phyloP scores from a whole-genome alignment of 2,113 vertebrate species.

The Xiphias gladius region DNA sequence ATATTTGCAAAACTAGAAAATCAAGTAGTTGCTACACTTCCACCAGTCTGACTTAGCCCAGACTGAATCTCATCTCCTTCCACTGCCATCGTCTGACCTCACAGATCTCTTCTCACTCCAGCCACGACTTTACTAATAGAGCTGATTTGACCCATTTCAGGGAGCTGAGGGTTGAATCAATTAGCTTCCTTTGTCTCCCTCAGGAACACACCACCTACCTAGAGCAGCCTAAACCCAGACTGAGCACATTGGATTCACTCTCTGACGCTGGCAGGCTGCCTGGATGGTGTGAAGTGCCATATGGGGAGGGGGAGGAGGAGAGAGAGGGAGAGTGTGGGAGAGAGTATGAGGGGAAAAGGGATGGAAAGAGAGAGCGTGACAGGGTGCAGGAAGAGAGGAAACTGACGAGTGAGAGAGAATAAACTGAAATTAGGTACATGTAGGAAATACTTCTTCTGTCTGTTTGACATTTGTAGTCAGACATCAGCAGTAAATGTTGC shows the following conservation, averaged over 20 bases:
- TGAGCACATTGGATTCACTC: constrained; percentile 71
- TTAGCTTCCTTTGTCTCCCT: constrained; percentile 64
- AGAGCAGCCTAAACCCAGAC: constrained; percentile 49
- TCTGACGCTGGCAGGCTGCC: constrained; percentile 64
- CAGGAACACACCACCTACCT: constrained; percentile 46
- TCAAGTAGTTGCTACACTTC: neutral
- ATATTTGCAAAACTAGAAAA: neutral
- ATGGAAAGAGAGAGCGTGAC: neutral
- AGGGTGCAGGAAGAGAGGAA: constrained; percentile 12
- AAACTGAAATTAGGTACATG: neutral
- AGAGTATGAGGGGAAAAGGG: neutral
- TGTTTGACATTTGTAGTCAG: neutral
- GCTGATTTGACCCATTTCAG: constrained; percentile 54
- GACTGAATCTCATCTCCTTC: constrained; percentile 12
- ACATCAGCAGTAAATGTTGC: neutral
- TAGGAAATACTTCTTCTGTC: neutral
- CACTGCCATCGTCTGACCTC: constrained; percentile 27
- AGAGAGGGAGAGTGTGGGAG: neutral
- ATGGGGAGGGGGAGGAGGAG: neutral
- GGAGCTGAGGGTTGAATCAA: constrained; percentile 64
- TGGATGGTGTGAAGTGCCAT: constrained; percentile 43
- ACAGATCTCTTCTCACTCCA: constrained; percentile 11
- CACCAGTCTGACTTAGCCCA: neutral
- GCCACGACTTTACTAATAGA: constrained; percentile 43
- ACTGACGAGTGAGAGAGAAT: neutral